A percentile compares a stretch with the other conserved stretches of the same genome.
Conservation (phyloP, 1,140 invertebrate species). For the Xylocopa sonorina region DNA sequence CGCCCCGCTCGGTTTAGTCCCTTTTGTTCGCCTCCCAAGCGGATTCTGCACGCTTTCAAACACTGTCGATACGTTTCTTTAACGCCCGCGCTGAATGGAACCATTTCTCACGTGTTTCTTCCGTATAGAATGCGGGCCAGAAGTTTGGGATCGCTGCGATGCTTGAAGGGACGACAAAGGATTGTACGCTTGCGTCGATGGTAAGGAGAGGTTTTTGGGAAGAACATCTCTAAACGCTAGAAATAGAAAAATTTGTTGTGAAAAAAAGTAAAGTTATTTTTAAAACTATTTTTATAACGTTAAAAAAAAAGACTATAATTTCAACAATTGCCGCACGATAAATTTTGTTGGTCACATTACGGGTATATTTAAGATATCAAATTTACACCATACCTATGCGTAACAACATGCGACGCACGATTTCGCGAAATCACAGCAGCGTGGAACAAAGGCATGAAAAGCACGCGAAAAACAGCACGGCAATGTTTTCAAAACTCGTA, state of each 20-base stretch:
- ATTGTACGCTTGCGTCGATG: too few relatives aligned
- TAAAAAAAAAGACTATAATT: too few relatives aligned
- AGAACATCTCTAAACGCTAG: too few relatives aligned
- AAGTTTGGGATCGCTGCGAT: not conserved
- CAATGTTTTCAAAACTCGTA: not conserved
- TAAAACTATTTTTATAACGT: too few relatives aligned
- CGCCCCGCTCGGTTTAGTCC: not conserved
- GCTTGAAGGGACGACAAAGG: too few relatives aligned
- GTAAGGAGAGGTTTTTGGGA: too few relatives aligned
- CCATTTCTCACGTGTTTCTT: conserved; percentile 8
- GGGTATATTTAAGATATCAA: too few relatives aligned
- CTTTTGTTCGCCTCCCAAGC: not conserved
- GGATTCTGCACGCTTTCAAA: not conserved
- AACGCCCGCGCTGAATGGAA: not conserved
- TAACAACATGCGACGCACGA: not conserved
- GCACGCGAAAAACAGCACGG: not conserved
- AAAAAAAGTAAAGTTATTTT: too few relatives aligned
- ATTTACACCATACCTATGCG: too few relatives aligned
- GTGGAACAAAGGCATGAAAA: not conserved
- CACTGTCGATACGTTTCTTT: not conserved
- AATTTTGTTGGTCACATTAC: too few relatives aligned
- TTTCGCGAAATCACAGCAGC: not conserved
- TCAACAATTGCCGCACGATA: too few relatives aligned
- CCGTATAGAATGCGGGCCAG: not conserved
- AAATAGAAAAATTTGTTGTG: too few relatives aligned